Evolutionary conservation across 2,888 invertebrate species (phyloP), one percentile per base, ranked within the genome.

Genomic region (Drosophila macrospina): DNA sequence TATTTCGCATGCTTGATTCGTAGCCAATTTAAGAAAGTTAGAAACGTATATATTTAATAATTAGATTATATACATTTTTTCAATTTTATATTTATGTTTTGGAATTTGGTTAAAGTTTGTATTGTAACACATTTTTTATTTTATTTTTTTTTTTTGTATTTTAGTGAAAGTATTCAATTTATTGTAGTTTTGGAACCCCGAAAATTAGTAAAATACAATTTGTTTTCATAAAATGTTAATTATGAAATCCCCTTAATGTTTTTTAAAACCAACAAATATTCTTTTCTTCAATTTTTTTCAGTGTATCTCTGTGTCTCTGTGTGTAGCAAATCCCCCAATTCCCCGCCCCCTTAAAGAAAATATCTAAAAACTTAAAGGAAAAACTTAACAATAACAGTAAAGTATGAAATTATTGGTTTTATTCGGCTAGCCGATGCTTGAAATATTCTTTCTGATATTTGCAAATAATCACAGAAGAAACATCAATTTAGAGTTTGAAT

Each of bases 241-340:
- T 66, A 48, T 37, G 4, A 66, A 30, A 54, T 52, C 74, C 63
- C 83, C 86, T 77, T 11, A 71, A 88, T 80, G 60, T 77, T 72
- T 82, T 82, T 70, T 65, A 69, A 83, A 80, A 69, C 71, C 69
- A 71, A 72, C 45, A 67, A 79, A 75, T 65, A 66, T 84, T 80
- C 42, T 86, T 88, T 81, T 86, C 85, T 81, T 80, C 82, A 56
- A 78, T 86, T 86, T 87, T 80, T 86, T 86, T 76, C 86, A 86
- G 86, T 86, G 87, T 86, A 78, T 88, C 86, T 88, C 88, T 78
- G 86, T 84, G 83, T 86, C 78, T 87, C 78, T 87, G 81, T 86
- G 86, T 86, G 86, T 86, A 80, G 79, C 74, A 70, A 83, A 77
- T 56, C 66, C 54, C 74, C 75, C 71, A 55, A 71, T 34, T 41